Evolutionary conservation across 2,888 invertebrate species (phyloP).

Genomic region (Digitonthophagus gazella): DNA sequence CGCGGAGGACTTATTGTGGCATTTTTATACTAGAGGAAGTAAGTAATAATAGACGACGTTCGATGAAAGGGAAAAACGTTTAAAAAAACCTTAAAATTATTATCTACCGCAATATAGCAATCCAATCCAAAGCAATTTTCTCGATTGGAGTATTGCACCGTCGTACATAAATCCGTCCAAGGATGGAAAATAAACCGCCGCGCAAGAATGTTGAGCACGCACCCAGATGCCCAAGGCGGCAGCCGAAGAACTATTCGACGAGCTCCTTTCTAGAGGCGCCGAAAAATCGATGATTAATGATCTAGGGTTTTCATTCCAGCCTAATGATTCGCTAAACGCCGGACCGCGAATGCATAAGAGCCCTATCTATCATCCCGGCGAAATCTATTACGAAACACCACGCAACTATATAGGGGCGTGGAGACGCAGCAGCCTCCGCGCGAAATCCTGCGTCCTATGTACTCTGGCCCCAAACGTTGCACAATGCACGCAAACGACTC

Average conservation of each 20-base stretch:
- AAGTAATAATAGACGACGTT: not conserved
- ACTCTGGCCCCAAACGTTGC: not conserved
- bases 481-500: conserved; percentile 10
- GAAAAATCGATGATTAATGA: not conserved
- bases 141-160: not conserved
- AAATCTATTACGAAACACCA: not conserved
- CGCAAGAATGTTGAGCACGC: not conserved
- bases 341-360: not conserved
- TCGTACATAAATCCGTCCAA: not conserved
- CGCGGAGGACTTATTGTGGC: not conserved
- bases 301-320: not conserved
- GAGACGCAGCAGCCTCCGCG: not conserved
- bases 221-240: not conserved
- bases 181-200: not conserved
- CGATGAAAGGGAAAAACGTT: too few species aligned
- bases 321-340: not conserved
- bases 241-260: not conserved
- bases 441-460: not conserved
- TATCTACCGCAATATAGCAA: not conserved
- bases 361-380: not conserved
- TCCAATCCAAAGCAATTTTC: not conserved
- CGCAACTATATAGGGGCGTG: not conserved
- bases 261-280: not conserved
- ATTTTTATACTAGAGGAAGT: not conserved
- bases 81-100: too few species aligned